Evolutionary conservation across 2,113 vertebrate genomes (phyloP).

Genomic region (Ophthalmolycus amberensis): DNA sequence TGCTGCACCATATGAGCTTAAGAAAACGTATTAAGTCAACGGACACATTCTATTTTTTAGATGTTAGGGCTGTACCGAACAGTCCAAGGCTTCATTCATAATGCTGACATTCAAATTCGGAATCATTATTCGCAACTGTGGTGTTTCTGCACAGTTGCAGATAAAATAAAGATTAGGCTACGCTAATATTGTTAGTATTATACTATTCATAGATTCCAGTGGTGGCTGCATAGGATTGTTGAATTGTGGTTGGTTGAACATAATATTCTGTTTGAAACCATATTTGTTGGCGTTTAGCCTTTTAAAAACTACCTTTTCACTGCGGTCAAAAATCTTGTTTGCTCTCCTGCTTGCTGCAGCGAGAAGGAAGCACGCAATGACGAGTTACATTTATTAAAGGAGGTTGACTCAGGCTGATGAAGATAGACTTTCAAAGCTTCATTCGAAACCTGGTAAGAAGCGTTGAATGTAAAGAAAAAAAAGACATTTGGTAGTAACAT

Average conservation of each 20-base stretch:
- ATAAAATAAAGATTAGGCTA: background rate
- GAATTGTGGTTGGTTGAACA: background rate
- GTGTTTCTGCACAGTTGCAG: background rate
- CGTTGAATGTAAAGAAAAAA: background rate
- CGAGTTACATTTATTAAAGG: background rate
- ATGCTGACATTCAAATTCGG: background rate
- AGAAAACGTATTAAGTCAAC: background rate
- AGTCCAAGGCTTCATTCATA: background rate
- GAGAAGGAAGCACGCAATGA: background rate
- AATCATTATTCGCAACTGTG: background rate
- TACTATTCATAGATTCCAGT: background rate
- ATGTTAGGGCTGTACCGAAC: background rate
- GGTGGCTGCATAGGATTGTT: background rate
- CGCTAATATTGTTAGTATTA: background rate
- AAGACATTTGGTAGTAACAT: background rate
- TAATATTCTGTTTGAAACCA: background rate
- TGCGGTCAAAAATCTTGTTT: background rate
- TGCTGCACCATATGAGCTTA: background rate
- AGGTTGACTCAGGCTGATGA: background rate
- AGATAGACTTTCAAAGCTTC: background rate
- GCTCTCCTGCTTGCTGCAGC: background rate
- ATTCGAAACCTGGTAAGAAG: background rate
- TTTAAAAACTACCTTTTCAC: background rate
- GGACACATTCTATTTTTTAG: background rate
- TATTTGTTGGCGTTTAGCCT: background rate